Base-by-base conservation (phyloP, 2,113 vertebrate genomes). In the Lathamus discolor region DNA sequence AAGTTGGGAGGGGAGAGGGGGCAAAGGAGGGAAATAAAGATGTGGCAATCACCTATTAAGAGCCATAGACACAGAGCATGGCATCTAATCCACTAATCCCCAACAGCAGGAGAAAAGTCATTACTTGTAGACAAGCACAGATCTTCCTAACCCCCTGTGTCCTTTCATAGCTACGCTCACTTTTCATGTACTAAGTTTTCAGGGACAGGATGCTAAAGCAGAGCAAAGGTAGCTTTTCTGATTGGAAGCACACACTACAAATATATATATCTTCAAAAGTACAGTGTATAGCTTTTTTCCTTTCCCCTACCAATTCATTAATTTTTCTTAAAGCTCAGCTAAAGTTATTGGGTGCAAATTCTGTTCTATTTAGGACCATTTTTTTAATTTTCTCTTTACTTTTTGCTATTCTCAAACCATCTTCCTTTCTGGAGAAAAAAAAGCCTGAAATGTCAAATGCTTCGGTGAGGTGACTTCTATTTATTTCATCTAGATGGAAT, bases 401-500 rank as follows among this genome's bases (percentile, higher is more conserved):
- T 88, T 79, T 51, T 61, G 7, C 0, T 17, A 7, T 46, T 91
- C 41, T 73, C 17, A 80, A 79, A 70, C 20, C 33, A 73, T 25
- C 2, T 62, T 35, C 33, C 13, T 76, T 73, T 74, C 28, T 24
- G 18, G 4, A 17, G 4, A 5, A 23, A 69, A 55, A 68, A 19
- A 17, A 63, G 43, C 17, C 37, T 74, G 55, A 92, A 29, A 54
- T 27, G 28, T 69, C 37, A 90, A 85, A 73, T 37, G 24, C 52
- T 69, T 48, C 55, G 51, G 43, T 27, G 62, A 89, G 48, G 52
- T 72, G n/a, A 35, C 41, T 90, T 80, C 44, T 75, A 17, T 64
- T 87, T 79, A 87, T 88, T 92, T 95, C 29, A 25, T 51, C 49
- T 31, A 59, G 55, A 70, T 80, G 37, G 74, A 70, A 86, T 25